Percentiles rank a stretch among this genome's conserved stretches.
Evolutionary conservation across 2,888 invertebrate genomes (phyloP).

Genomic region (Gymnocheta viridis): DNA sequence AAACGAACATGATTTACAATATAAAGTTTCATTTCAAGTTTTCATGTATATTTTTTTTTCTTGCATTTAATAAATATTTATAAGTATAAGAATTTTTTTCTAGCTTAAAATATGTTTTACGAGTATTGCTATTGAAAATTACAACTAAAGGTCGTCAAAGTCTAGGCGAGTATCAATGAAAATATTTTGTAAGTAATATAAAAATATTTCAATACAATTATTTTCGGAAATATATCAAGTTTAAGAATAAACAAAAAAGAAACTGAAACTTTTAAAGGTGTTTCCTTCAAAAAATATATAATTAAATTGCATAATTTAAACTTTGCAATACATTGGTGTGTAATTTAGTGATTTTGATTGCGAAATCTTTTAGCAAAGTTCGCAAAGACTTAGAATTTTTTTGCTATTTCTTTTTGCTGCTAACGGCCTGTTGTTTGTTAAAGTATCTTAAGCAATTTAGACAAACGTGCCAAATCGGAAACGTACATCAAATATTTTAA

Average conservation of each 20-base stretch:
- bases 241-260: background rate
- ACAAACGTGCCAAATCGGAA: constrained; percentile 4
- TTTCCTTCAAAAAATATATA: background rate
- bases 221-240: constrained; percentile 2
- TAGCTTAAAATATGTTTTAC: constrained; percentile 4
- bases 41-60: background rate
- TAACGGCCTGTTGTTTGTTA: constrained; percentile 2
- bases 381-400: background rate
- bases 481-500: constrained; percentile 5
- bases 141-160: constrained; percentile 50
- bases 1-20: constrained; percentile 22
- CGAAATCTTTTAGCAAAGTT: background rate
- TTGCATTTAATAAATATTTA: constrained; percentile 53
- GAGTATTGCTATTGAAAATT: constrained; percentile 52
- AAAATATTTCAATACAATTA: background rate
- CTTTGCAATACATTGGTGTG: background rate
- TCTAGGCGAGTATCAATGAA: constrained; percentile 40
- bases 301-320: constrained; percentile 2
- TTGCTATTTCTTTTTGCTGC: constrained; percentile 23
- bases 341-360: background rate
- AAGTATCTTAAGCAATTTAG: constrained; percentile 4
- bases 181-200: background rate
- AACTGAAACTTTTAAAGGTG: background rate
- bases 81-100: constrained; percentile 33
- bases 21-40: constrained; percentile 30